phyloP scores from a whole-genome alignment of 2,888 invertebrate genomes.

The Gandaritis pyraliata region DNA sequence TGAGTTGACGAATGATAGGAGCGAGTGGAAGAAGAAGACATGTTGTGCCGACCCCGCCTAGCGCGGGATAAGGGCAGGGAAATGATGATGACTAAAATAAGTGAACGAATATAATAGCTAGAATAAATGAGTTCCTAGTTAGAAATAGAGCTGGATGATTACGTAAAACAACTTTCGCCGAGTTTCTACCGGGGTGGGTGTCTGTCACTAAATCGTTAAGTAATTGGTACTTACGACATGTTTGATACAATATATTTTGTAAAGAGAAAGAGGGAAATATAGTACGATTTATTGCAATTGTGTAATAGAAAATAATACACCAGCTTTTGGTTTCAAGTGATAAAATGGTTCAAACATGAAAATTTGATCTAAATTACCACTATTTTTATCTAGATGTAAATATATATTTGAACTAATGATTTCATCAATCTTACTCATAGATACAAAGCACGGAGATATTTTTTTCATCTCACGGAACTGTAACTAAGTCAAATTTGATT shows the following conservation, averaged over 20 bases:
- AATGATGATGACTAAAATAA: no score
- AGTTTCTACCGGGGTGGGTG: conserved; percentile 53
- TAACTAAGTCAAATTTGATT: no score
- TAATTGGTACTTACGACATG: conserved; percentile 37
- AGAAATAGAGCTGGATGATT: conserved; percentile 48
- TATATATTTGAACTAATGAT: no score
- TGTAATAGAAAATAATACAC: conserved; percentile 14
- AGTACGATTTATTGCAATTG: conserved; percentile 14
- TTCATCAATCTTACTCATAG: no score
- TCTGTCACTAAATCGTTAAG: conserved; percentile 46
- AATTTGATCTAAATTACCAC: no score
- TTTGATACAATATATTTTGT: conserved; percentile 23
- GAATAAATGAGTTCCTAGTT: conserved; percentile 45
- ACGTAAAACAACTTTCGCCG: conserved; percentile 62
- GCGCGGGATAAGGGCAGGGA: no score
- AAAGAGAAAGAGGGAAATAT: conserved; percentile 23
- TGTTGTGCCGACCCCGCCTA: no score
- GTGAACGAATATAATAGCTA: background rate
- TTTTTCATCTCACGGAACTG: no score
- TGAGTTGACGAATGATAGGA: no score
- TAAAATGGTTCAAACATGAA: background rate
- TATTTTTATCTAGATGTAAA: no score
- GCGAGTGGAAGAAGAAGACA: no score
- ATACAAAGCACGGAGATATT: no score
- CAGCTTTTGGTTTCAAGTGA: background rate